These are phyloP conservation scores for Nyctibius grandis DNA, from an alignment of 2,797 vertebrate genomes.

Conservation along the genomic window DNA sequence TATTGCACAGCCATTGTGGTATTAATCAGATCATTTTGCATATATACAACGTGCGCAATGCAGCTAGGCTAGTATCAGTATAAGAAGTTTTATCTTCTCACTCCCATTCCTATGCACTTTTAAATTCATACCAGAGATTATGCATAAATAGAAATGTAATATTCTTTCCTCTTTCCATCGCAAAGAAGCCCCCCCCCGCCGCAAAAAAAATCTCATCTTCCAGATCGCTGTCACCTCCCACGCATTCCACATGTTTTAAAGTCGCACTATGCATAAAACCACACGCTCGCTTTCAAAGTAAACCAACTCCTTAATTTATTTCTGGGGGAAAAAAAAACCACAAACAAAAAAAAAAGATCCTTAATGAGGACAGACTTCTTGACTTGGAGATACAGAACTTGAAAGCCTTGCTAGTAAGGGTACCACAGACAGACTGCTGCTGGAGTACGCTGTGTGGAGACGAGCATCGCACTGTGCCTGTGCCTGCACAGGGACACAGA, in stretches of 20 bases:
- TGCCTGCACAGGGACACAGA: background rate
- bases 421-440: background rate
- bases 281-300: background rate
- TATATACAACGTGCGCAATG: background rate
- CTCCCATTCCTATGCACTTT: background rate
- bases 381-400: background rate
- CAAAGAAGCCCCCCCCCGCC: background rate
- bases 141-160: background rate
- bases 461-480: fast-evolving
- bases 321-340: background rate
- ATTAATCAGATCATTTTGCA: background rate
- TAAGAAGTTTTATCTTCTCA: background rate
- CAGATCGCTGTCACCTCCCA: background rate
- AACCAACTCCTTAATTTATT: background rate
- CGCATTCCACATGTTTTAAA: background rate
- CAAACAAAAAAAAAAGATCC: background rate
- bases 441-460: background rate
- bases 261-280: background rate
- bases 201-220: background rate
- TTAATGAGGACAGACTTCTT: background rate
- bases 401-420: background rate
- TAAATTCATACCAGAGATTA: background rate
- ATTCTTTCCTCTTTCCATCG: background rate
- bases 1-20: background rate
- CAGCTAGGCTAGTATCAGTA: background rate